Conservation (phyloP, 2,888 invertebrate genomes). For the Brachycybe producta region DNA sequence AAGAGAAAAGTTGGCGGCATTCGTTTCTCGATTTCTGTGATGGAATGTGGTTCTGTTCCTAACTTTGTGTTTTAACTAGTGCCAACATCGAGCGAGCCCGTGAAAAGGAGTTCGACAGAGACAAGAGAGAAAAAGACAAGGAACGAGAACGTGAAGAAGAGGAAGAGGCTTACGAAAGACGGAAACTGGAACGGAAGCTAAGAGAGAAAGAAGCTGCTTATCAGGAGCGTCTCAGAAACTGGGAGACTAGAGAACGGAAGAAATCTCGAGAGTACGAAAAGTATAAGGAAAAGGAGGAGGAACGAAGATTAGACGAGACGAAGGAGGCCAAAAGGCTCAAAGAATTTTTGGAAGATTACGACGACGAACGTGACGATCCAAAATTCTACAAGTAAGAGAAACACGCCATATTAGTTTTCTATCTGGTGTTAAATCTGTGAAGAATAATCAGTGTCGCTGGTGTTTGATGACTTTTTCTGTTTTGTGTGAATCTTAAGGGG, state of each 20-base stretch:
- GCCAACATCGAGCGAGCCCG: conserved; percentile 1
- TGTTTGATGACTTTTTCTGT: background rate
- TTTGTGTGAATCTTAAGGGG: conserved; percentile 41
- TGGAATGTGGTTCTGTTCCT: background rate
- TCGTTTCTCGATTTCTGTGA: background rate
- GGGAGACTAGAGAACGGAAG: conserved; percentile 82
- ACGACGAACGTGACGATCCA: conserved; percentile 91
- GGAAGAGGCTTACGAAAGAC: conserved; percentile 80
- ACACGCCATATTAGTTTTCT: conserved; percentile 9
- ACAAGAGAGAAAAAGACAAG: conserved; percentile 81
- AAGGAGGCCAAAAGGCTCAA: conserved; percentile 86
- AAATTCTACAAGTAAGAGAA: conserved; percentile 75
- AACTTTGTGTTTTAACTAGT: background rate
- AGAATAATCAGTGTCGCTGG: too few species aligned
- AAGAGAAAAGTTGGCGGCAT: conserved; percentile 21
- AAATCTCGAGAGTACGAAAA: conserved; percentile 82
- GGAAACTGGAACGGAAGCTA: conserved; percentile 77
- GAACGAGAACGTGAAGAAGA: conserved; percentile 62
- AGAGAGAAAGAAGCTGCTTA: conserved; percentile 93
- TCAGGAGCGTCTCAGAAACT: conserved; percentile 56
- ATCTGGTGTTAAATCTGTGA: background rate
- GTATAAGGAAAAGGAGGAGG: conserved; percentile 68
- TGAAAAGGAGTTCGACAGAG: conserved; percentile 26
- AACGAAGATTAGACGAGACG: conserved; percentile 72
- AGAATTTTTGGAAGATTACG: conserved; percentile 97